These are phyloP conservation scores for Meloidogyne chitwoodi DNA, from an alignment of 1,140 invertebrate species.

Conservation along the genomic window DNA sequence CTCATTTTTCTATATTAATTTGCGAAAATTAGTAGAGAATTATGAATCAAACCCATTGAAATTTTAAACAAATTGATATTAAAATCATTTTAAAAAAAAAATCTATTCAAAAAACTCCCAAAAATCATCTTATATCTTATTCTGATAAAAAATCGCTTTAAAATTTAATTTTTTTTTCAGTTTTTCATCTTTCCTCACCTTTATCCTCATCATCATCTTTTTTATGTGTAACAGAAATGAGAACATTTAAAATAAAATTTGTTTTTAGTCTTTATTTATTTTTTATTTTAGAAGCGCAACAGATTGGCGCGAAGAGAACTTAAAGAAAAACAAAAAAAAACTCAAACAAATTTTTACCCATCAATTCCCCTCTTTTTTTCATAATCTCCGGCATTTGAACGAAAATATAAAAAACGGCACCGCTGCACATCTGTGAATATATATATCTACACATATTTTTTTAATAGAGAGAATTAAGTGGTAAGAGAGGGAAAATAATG, in stretches of 20 bases:
- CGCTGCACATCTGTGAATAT: neutral
- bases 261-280: neutral
- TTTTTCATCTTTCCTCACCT: too few species aligned
- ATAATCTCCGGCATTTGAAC: neutral
- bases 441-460: neutral
- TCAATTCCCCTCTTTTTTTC: neutral
- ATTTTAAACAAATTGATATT: too few species aligned
- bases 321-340: neutral
- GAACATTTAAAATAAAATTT: neutral
- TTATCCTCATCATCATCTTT: neutral
- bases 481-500: neutral
- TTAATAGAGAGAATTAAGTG: neutral
- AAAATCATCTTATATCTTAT: too few species aligned
- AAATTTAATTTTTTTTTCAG: too few species aligned
- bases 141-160: too few species aligned
- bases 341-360: neutral
- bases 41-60: too few species aligned
- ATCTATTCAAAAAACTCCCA: too few species aligned
- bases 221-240: neutral
- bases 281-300: too few species aligned
- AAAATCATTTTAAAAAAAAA: too few species aligned
- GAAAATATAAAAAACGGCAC: neutral
- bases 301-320: neutral
- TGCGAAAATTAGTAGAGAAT: too few species aligned
- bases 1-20: too few species aligned